A percentile compares a stretch with the other conserved stretches of the same genome.
These are phyloP conservation scores for Leptopterna dolabrata DNA, from an alignment of 2,888 invertebrate genomes.

Conservation along the genomic window DNA sequence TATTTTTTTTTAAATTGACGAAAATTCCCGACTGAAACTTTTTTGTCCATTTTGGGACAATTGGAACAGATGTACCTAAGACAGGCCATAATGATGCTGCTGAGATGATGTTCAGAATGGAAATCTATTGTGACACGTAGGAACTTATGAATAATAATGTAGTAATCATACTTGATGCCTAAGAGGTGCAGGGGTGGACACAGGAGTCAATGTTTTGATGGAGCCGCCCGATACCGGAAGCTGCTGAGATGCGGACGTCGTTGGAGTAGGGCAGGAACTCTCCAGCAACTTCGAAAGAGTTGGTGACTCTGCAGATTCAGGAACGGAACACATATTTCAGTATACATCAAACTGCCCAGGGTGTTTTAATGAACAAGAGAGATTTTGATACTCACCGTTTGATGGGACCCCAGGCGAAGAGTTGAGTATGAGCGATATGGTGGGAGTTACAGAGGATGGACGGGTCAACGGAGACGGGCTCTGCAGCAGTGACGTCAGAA, in stretches of 20 bases:
- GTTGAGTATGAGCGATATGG: constrained; percentile 71
- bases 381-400: constrained; percentile 53
- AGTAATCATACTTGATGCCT: background rate
- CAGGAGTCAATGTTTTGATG: background rate
- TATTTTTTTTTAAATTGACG: too few species aligned
- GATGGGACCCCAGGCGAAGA: constrained; percentile 63
- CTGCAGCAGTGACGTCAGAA: constrained; percentile 85
- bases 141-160: too few species aligned
- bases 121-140: too few species aligned
- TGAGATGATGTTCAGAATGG: too few species aligned
- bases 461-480: constrained; percentile 72
- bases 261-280: constrained; percentile 65
- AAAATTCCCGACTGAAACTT: too few species aligned
- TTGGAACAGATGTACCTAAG: too few species aligned
- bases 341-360: too few species aligned
- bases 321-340: too few species aligned
- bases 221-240: background rate
- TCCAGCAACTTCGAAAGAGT: constrained; percentile 81
- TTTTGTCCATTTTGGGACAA: too few species aligned
- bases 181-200: background rate
- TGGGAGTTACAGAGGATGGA: constrained; percentile 67
- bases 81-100: too few species aligned
- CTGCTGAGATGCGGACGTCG: background rate
- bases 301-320: constrained; percentile 72
- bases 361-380: too few species aligned